A percentile compares a stretch with the other conserved stretches of the same genome.
phyloP scores from a whole-genome alignment of 2,797 vertebrate species.

The Mormyrus proboscirostris region DNA sequence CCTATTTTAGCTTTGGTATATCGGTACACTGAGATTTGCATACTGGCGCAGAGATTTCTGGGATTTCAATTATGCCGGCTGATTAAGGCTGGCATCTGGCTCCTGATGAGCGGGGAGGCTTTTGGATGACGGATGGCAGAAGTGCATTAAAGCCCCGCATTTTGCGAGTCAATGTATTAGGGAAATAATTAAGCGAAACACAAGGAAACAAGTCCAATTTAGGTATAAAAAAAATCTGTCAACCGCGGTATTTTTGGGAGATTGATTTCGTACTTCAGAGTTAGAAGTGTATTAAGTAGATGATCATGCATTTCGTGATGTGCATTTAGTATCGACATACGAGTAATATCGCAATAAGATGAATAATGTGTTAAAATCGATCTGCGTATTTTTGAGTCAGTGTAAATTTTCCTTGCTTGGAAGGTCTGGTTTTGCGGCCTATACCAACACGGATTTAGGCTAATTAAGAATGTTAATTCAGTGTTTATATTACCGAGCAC shows the following conservation, averaged over 20 bases:
- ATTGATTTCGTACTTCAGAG: neutral
- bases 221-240: neutral
- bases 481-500: neutral
- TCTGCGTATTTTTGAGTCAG: neutral
- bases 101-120: neutral
- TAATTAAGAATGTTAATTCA: conserved; percentile 4
- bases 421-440: neutral
- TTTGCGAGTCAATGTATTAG: neutral
- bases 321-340: neutral
- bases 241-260: neutral
- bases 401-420: neutral
- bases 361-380: neutral
- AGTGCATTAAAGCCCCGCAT: neutral
- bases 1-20: neutral
- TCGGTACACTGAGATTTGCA: neutral
- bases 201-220: neutral
- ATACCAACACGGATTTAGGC: neutral
- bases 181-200: neutral
- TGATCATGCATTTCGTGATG: neutral
- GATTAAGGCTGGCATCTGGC: neutral
- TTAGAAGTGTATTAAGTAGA: neutral
- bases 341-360: neutral
- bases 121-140: neutral
- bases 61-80: neutral
- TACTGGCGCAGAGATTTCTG: neutral